A percentile compares a stretch with the other conserved stretches of the same genome.
Conservation (phyloP, 23 tunicate genomes). For the Trididemnum clinides region DNA sequence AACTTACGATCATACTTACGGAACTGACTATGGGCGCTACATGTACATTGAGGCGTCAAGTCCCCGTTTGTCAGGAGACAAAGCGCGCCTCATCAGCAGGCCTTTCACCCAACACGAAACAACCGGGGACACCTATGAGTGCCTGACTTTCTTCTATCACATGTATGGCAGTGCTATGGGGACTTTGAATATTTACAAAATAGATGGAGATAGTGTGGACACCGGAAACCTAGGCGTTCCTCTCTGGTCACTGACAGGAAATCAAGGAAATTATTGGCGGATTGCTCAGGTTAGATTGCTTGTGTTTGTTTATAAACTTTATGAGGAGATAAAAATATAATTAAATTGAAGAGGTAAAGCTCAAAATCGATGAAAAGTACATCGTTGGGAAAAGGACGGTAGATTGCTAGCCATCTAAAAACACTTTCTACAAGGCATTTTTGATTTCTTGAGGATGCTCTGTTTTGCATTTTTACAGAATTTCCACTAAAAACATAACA, state of each 20-base stretch:
- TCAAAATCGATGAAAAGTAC: too few relatives aligned
- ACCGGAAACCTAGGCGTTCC: constrained; percentile 41
- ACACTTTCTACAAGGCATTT: too few relatives aligned
- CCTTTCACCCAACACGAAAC: constrained; percentile 51
- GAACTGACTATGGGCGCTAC: constrained; percentile 82
- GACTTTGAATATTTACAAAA: constrained; percentile 51
- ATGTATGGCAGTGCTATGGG: constrained; percentile 84
- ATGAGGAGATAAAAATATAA: too few relatives aligned
- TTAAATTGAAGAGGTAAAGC: too few relatives aligned
- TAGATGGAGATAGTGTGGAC: constrained; percentile 9
- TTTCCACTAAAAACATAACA: too few relatives aligned
- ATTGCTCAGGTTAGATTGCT: constrained; percentile 93
- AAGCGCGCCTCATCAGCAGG: constrained; percentile 67
- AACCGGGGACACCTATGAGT: constrained; percentile 45
- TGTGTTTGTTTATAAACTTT: too few relatives aligned
- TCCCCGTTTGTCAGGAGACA: constrained; percentile 63
- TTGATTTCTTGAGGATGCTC: too few relatives aligned
- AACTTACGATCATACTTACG: constrained; percentile 92
- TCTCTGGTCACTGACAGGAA: constrained; percentile 49
- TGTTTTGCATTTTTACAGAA: too few relatives aligned
- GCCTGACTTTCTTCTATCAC: constrained; percentile 87
- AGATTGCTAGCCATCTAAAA: too few relatives aligned
- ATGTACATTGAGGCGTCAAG: constrained; percentile 82
- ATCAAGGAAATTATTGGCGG: constrained; percentile 92
- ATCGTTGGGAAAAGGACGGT: too few relatives aligned